phyloP scores from a whole-genome alignment of 2,113 vertebrate species.

The Nymphicus hollandicus region DNA sequence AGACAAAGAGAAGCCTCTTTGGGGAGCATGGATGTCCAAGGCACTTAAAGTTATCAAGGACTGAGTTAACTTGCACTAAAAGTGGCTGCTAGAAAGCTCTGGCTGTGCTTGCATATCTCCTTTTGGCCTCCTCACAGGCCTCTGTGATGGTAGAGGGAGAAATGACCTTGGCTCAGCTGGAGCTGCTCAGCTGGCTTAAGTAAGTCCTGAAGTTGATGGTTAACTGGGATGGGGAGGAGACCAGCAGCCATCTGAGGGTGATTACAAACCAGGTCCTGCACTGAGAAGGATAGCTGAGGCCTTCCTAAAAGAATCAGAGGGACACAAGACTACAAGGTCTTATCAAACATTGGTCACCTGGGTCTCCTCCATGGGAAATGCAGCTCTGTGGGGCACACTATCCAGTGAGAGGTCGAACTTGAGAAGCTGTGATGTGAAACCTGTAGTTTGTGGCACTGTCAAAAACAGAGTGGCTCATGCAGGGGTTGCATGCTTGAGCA shows the following conservation, averaged over 20 bases:
- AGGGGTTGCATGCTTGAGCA: constrained; percentile 59
- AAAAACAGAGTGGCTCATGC: neutral
- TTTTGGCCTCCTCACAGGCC: neutral
- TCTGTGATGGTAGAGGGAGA: neutral
- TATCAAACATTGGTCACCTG: neutral
- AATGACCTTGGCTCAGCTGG: neutral
- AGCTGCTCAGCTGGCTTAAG: neutral
- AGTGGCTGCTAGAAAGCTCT: neutral
- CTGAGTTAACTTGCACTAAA: neutral
- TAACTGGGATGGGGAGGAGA: neutral
- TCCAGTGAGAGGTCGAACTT: neutral
- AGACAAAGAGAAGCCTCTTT: neutral
- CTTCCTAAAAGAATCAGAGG: neutral
- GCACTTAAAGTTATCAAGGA: neutral
- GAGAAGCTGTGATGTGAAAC: neutral
- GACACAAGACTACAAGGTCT: neutral
- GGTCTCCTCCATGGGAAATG: neutral
- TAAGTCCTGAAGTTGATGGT: accelerated
- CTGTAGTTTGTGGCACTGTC: neutral
- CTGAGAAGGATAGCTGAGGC: neutral
- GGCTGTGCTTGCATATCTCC: neutral
- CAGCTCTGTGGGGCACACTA: accelerated
- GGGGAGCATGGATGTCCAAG: neutral
- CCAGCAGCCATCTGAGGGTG: neutral
- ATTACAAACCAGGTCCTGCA: neutral